These are phyloP conservation scores for Ashinkailepas kermadecensis DNA, from an alignment of 2,888 invertebrate species.

Conservation along the genomic window DNA sequence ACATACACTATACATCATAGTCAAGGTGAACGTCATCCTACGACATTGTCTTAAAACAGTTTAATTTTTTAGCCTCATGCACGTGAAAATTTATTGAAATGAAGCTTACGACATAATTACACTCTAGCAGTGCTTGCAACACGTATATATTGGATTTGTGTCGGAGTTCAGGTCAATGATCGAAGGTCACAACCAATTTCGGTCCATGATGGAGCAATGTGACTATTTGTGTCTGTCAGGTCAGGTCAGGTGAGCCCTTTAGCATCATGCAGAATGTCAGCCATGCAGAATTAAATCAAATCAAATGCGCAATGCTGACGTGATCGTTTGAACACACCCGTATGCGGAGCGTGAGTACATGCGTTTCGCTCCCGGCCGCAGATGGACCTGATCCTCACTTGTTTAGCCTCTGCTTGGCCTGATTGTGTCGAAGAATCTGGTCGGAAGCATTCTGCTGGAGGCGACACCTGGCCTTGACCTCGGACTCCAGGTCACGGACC, in stretches of 20 bases:
- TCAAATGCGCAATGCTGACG: background rate
- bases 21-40: too few species aligned
- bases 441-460: constrained; percentile 11
- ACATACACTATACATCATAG: too few species aligned
- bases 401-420: background rate
- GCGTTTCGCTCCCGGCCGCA: background rate
- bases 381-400: background rate
- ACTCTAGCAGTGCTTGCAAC: too few species aligned
- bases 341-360: background rate
- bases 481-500: background rate
- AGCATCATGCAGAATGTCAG: background rate
- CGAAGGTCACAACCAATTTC: too few species aligned
- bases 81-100: too few species aligned
- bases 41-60: too few species aligned
- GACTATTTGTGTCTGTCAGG: background rate
- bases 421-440: background rate
- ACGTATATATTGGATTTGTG: too few species aligned
- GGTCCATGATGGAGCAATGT: too few species aligned
- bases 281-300: background rate
- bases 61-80: too few species aligned
- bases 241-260: background rate
- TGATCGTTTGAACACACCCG: background rate
- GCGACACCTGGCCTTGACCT: constrained; percentile 10
- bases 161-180: too few species aligned
- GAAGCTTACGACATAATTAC: too few species aligned